Evolutionary conservation across 2,113 vertebrate genomes (phyloP), one percentile per base, ranked within the genome.

Genomic region (Numida meleagris): DNA sequence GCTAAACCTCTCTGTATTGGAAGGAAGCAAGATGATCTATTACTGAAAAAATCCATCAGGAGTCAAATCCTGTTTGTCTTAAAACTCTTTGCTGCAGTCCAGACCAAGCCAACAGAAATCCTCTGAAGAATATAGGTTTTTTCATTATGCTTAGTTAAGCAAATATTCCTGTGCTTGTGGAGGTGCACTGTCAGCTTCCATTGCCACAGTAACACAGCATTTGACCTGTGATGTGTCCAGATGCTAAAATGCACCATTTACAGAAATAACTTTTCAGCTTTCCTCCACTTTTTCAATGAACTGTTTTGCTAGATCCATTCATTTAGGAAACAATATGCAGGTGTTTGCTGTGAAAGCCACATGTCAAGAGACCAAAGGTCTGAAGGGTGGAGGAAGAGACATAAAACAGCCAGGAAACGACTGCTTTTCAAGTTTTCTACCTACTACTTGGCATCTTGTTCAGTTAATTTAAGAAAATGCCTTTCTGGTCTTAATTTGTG

Each of bases 131-230:
- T 38, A 2, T 27, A 65, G 24, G 2, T 58, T 78, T 92, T 73
- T 24, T 75, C 11, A 14, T 53, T 85, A 68, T 65, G 50, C 15
- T 33, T 57, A 61, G 23, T n/a, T 75, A 34, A 88, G 31, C 12
- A 79, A 65, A 33, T 73, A 12, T 50, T 38, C 11, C 5, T 18
- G 16, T 58, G 10, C 45, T 74, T 40, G 3, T 18, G 14, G 31
- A 53, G 43, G 8, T 8, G 20, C 5, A 10, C 2, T n/a, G 6
- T 34, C 71, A 40, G 6, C 42, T 87, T 77, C 45, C 23, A 15
- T 2, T 0, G 0, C 8, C 38, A 20, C 16, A 50, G 15, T 15
- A 57, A 6, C 40, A 21, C 8, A 45, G 8, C 17, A 13, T 50
- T 82, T 85, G 53, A 40, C 10, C 48, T 33, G 12, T 13, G 5